Percentiles rank a stretch among this genome's conserved stretches.
Conservation (phyloP, 2,888 invertebrate genomes). For the Melanargia galathea region DNA sequence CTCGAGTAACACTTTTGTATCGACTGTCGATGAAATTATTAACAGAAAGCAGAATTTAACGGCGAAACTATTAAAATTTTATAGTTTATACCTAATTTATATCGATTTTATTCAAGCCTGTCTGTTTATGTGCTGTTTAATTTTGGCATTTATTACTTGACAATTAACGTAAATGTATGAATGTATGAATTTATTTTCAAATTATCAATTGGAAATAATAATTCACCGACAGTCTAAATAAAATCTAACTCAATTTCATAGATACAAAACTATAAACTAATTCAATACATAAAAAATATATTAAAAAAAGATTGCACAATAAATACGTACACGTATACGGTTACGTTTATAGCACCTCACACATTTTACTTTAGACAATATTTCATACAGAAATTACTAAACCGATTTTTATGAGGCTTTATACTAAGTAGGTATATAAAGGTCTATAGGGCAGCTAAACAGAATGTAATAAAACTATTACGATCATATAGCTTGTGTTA, state of each 20-base stretch:
- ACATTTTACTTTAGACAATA: background rate
- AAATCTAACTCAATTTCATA: background rate
- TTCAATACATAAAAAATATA: background rate
- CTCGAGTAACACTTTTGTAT: too few relatives aligned
- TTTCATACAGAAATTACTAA: conserved; percentile 4
- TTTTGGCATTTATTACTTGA: too few relatives aligned
- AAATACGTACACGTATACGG: conserved; percentile 10
- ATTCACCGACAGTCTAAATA: background rate
- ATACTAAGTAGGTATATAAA: background rate
- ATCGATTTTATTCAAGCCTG: too few relatives aligned
- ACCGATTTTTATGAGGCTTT: conserved; percentile 4
- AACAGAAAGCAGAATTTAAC: too few relatives aligned
- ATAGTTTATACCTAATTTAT: too few relatives aligned
- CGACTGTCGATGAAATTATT: too few relatives aligned
- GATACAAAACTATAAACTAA: conserved; percentile 10
- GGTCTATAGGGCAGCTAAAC: background rate
- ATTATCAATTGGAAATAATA: too few relatives aligned
- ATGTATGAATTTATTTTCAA: too few relatives aligned
- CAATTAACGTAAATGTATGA: too few relatives aligned
- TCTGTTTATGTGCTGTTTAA: too few relatives aligned
- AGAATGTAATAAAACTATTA: conserved; percentile 9
- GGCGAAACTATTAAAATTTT: too few relatives aligned
- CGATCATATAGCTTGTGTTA: conserved; percentile 3
- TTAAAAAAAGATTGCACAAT: conserved; percentile 20
- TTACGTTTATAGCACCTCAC: conserved; percentile 19